Evolutionary conservation across 1,140 invertebrate genomes (phyloP), one percentile per base, ranked within the genome.

Genomic region (Gonioctena quinquepunctata): DNA sequence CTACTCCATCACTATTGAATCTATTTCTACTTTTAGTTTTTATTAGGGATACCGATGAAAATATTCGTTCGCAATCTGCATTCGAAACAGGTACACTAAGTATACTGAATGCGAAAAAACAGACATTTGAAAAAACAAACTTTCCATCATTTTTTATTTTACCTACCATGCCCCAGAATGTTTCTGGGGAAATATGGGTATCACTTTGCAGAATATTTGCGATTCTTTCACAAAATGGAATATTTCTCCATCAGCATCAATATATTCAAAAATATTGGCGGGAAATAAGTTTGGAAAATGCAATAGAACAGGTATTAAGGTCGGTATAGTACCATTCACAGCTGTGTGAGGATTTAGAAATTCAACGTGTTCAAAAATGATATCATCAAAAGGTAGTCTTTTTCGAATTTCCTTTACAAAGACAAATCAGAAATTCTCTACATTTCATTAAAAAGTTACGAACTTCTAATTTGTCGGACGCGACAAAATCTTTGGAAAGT

Each of bases 291-390:
- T 56, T 8, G n/a, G n/a, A 56, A 56, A 56, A 16, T 56, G n/a
- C 21, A 22, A 56, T 22, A 56, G 21, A n/a, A 56, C n/a, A 16
- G 52, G 52, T 56, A 22, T 22, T 16, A 56, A 22, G 21, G n/a
- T 56, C 79, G 4, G 70, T 69, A 64, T 80, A 71, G 59, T 84
- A 85, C 66, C 85, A 76, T 64, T 70, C 2, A 73, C 66, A 25
- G 70, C 70, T 49, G 69, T 5, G 62, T 75, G 76, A 60, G 73
- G 69, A 66, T 68, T 54, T 21, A 77, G 66, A 64, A 75, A 71
- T 22, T 74, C 33, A 42, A 42, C 33, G 33, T 42, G 33, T 42
- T 42, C 33, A 42, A 42, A 42, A 42, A 42, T 42, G 6, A 42
- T 42, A 42, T 42, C 33, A 42, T 42, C 33, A 42, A 42, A 42